Evolutionary conservation across 2,797 vertebrate genomes (phyloP).

Genomic region (Pitangus sulphuratus): DNA sequence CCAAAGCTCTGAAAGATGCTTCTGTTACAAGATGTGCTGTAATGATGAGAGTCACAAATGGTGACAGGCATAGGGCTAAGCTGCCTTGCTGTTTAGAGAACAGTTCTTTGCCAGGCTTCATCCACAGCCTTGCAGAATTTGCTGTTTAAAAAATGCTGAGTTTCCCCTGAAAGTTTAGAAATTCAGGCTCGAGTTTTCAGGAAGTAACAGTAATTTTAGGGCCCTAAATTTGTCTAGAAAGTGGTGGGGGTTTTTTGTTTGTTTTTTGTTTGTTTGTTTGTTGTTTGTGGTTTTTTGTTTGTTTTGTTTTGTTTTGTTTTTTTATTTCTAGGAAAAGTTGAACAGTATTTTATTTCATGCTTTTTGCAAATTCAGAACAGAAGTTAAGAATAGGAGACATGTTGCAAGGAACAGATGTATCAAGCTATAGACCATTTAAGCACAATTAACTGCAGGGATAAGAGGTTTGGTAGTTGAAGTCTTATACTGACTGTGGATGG

Average conservation of each 20-base stretch:
- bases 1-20: neutral
- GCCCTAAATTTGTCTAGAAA: neutral
- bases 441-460: neutral
- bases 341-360: neutral
- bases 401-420: neutral
- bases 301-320: neutral
- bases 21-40: neutral
- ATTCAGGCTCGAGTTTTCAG: neutral
- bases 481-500: neutral
- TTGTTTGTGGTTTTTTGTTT: too few species aligned
- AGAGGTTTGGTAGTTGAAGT: neutral
- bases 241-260: too few species aligned
- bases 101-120: neutral
- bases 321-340: neutral
- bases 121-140: neutral
- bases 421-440: neutral
- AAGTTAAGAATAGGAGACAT: neutral
- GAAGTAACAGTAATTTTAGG: neutral
- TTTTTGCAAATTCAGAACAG: neutral
- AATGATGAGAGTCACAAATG: neutral
- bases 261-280: too few species aligned
- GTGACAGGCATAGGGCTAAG: neutral
- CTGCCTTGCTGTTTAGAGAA: neutral
- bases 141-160: neutral
- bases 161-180: neutral